Evolutionary conservation across 2,888 invertebrate species (phyloP), one percentile per base, ranked within the genome.

Genomic region (Phlogophora meticulosa): DNA sequence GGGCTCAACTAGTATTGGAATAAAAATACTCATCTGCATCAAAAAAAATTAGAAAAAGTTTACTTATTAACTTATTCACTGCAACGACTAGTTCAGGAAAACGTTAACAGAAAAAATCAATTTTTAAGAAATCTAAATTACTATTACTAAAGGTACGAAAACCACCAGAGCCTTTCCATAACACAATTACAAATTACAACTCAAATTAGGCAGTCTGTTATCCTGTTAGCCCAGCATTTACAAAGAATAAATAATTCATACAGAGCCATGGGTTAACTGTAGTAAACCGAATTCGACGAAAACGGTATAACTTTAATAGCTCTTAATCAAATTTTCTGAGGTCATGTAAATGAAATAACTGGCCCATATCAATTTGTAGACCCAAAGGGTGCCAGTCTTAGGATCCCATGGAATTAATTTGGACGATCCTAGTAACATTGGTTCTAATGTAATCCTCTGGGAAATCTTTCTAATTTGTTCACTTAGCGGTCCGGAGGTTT

Each of bases 311-410:
- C 55, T 52, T 63, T 48, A 73, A 71, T 52, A 48, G 38, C 38
- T n/a, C 48, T 42, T 72, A 74, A 81, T 74, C 60, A 64, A 72
- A 79, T 76, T 59, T 69, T 60, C 49, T 45, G 32, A 51, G 69
- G 60, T 73, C 72, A 69, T 73, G 73, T 68, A 66, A 80, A 82
- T 78, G 48, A 53, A 68, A 57, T 68, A 66, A 58, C 57, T 58
- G 43, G 55, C 63, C 62, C 65, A 62, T 76, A 80, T 66, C 70
- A 81, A 83, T 81, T 69, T 72, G 69, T 51, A 42, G 58, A 20
- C 60, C 65, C 51, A 1, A 72, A 53, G 58, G 78, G 63, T 57
- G 48, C 36, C 10, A 46, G 53, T 34, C 43, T 42, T 11, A 42
- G 24, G 52, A 57, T 58, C 49, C 52, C 53, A 32, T 42, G 42